Conservation (phyloP, 2,113 vertebrate genomes). For the Prunella himalayana region DNA sequence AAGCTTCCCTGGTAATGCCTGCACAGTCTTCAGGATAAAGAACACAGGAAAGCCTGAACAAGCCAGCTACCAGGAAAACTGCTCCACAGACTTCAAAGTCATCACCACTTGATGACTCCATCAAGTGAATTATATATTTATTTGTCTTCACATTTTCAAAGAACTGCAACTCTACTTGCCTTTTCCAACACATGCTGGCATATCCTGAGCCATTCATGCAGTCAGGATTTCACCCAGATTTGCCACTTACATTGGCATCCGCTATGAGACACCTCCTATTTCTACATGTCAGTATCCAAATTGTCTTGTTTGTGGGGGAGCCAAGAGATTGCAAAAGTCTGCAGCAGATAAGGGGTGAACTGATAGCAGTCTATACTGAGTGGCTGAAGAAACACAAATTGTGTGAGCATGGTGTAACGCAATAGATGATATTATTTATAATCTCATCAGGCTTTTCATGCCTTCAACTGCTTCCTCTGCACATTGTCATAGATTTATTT, state of each 20-base stretch:
- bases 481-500: not conserved
- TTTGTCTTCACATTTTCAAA: not conserved
- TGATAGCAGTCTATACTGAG: not conserved
- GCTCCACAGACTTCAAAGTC: not conserved
- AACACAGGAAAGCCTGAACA: not conserved
- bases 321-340: not conserved
- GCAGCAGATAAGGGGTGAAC: not conserved
- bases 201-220: not conserved
- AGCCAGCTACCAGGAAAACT: not conserved
- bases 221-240: not conserved
- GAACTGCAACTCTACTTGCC: not conserved
- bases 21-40: not conserved
- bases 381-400: not conserved
- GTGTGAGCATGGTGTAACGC: not conserved
- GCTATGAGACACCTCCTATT: not conserved
- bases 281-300: not conserved
- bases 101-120: not conserved
- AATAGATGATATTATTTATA: not conserved
- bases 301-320: not conserved
- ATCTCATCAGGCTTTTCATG: not conserved
- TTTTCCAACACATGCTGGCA: not conserved
- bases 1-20: not conserved
- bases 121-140: not conserved
- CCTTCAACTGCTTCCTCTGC: slow-evolving; percentile 1
- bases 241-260: not conserved